These are phyloP conservation scores for Phrynosoma platyrhinos DNA, from an alignment of 2,113 vertebrate genomes.

Conservation along the genomic window DNA sequence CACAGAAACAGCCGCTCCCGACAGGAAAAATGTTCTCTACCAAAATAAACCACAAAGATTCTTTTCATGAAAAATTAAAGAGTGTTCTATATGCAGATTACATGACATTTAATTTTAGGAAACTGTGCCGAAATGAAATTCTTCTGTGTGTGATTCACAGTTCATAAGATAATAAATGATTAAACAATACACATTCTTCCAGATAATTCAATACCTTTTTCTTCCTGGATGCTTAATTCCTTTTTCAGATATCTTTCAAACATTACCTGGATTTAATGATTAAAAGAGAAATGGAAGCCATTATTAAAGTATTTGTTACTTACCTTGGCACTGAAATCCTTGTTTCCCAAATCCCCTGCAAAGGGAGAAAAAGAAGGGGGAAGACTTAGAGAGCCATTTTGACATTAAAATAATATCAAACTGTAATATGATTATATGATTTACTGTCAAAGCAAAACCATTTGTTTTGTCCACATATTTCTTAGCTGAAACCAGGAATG, in stretches of 20 bases:
- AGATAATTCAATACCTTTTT: slow-evolving; percentile 23
- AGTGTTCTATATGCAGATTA: slow-evolving; percentile 56
- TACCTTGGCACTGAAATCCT: slow-evolving; percentile 88
- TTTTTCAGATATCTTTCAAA: slow-evolving; percentile 29
- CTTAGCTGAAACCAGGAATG: slow-evolving; percentile 50
- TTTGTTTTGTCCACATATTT: slow-evolving; percentile 46
- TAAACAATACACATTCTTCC: slow-evolving; percentile 30
- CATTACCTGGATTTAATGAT: slow-evolving; percentile 38
- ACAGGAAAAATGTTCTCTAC: slow-evolving; percentile 74
- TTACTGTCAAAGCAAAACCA: slow-evolving; percentile 46
- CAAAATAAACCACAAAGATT: slow-evolving; percentile 71
- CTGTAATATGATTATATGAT: slow-evolving; percentile 13
- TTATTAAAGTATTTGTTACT: slow-evolving; percentile 54
- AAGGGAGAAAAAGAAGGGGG: slow-evolving; percentile 41
- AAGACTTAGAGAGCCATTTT: slow-evolving; percentile 48
- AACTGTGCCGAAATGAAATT: slow-evolving; percentile 14
- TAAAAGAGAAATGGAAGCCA: slow-evolving; percentile 40
- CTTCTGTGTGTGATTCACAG: slow-evolving; percentile 27
- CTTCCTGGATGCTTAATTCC: slow-evolving; percentile 31
- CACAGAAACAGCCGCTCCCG: slow-evolving; percentile 75
- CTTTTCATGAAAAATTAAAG: slow-evolving; percentile 65
- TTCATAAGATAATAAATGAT: slow-evolving; percentile 49
- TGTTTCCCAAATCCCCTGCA: slow-evolving; percentile 86
- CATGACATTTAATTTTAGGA: slow-evolving; percentile 7
- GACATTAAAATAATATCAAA: slow-evolving; percentile 50